These are phyloP conservation scores for Pycnonotus jocosus DNA, from an alignment of 2,113 vertebrate genomes.

Conservation along the genomic window DNA sequence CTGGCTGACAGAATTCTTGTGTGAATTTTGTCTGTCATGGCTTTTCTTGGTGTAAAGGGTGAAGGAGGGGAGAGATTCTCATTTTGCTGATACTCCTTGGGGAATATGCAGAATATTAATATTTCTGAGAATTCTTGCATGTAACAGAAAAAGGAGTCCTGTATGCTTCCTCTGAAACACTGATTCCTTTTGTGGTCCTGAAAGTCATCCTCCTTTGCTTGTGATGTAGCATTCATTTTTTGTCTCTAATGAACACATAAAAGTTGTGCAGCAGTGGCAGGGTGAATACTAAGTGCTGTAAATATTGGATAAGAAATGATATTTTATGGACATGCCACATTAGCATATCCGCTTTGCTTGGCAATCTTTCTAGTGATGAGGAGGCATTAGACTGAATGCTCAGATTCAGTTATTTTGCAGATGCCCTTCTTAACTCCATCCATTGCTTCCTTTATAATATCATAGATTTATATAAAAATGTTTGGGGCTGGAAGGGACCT, in stretches of 20 bases:
- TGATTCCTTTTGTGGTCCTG: background rate
- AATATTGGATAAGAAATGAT: background rate
- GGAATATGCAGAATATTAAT: background rate
- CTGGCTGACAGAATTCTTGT: background rate
- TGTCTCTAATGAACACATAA: background rate
- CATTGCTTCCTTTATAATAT: background rate
- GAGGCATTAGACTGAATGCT: background rate
- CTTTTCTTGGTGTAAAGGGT: background rate
- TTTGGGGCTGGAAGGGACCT: background rate
- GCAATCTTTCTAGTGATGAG: background rate
- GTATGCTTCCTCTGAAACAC: background rate
- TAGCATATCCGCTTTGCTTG: background rate
- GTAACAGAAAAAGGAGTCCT: background rate
- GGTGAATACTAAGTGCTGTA: background rate
- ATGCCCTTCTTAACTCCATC: background rate
- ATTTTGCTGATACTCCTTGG: background rate
- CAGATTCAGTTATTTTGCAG: background rate
- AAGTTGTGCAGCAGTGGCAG: background rate
- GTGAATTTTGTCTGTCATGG: background rate
- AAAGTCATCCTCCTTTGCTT: background rate
- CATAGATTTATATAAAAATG: background rate
- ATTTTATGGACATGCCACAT: background rate
- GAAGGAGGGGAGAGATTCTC: background rate
- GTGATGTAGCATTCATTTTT: background rate
- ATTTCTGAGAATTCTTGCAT: background rate